These are phyloP conservation scores for Zophobas atratus DNA, from an alignment of 1,140 invertebrate genomes.

Conservation along the genomic window DNA sequence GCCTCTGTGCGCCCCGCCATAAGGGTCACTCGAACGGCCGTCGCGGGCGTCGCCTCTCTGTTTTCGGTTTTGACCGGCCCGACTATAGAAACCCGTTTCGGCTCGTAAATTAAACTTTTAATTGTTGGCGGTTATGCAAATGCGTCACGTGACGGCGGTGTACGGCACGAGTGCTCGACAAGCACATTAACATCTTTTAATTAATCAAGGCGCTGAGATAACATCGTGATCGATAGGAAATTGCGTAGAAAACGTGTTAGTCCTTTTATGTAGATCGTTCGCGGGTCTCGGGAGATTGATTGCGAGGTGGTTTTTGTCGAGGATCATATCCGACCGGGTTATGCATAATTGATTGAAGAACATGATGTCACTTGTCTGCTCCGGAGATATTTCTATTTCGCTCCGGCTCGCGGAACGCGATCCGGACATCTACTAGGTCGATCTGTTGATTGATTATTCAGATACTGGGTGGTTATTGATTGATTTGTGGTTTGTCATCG, in stretches of 20 bases:
- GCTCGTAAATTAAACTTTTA: background rate
- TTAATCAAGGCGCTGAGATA: constrained; percentile 1
- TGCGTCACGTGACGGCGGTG: background rate
- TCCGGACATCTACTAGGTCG: background rate
- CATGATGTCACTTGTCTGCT: constrained; percentile 18
- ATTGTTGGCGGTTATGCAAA: constrained; percentile 7
- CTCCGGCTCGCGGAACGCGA: background rate
- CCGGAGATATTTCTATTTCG: constrained; percentile 2
- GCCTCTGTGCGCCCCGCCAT: too few relatives aligned
- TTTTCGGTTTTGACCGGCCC: too few relatives aligned
- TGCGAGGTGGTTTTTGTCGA: constrained; percentile 18
- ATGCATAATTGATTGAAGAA: constrained; percentile 16
- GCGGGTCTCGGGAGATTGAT: constrained; percentile 1
- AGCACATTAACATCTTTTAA: constrained; percentile 2
- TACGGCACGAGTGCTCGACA: background rate
- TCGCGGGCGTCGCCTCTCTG: too few relatives aligned
- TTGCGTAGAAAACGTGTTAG: background rate
- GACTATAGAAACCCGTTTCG: too few relatives aligned
- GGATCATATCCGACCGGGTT: constrained; percentile 1
- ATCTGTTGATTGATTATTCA: constrained; percentile 7
- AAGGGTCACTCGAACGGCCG: too few relatives aligned
- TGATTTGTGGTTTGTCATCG: background rate
- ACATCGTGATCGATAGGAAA: constrained; percentile 11
- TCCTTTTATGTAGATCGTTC: constrained; percentile 9
- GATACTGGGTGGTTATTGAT: constrained; percentile 11